Base-by-base conservation (phyloP, 1,140 invertebrate species). In the Aleiodes sp. region DNA sequence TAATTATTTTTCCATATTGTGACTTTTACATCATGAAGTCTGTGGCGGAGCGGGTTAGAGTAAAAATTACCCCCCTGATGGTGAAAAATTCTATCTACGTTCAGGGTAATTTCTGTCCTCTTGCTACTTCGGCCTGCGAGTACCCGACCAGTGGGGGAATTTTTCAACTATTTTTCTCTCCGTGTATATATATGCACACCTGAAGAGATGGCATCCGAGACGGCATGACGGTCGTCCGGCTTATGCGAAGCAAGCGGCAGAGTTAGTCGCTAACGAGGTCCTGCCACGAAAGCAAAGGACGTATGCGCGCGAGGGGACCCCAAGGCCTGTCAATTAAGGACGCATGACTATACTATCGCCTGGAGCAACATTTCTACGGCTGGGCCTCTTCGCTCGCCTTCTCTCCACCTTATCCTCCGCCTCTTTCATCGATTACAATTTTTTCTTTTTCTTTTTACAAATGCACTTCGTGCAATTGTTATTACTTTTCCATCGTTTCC, bases 301-400 rank as follows among this genome's bases (percentile, higher is more conserved):
- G 65, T 70, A 70, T 67, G 64, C 65, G 65, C 71, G 59, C 43
- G 59, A 79, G 76, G 76, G 76, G 77, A 82, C 33, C 71, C 71
- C 76, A 78, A 74, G 69, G 83, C 82, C 84, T 85, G 84, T 85
- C 84, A 86, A 86, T 86, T 86, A 86, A 85, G 81, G 76, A 84
- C 81, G 28, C 56, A 81, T 83, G 80, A 80, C 82, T 82, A 78
- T 84, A 64, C 62, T 59, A 59, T 59, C 24, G n/a, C 24, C 80
- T 80, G 77, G 77, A 75, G 74, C 82, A 78, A 83, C 84, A 84
- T 84, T 84, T 85, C 82, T 85, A 68, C 46, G 33, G 67, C 43
- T 67, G 57, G 60, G 46, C 39, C 67, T 37, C 52, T 39, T 63
- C 37, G 9, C 63, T 61, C 67, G 43, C 64, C 68, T 59, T 29